Conservation (phyloP, 1,140 invertebrate genomes). For the Leptinotarsa undecemlineata region DNA sequence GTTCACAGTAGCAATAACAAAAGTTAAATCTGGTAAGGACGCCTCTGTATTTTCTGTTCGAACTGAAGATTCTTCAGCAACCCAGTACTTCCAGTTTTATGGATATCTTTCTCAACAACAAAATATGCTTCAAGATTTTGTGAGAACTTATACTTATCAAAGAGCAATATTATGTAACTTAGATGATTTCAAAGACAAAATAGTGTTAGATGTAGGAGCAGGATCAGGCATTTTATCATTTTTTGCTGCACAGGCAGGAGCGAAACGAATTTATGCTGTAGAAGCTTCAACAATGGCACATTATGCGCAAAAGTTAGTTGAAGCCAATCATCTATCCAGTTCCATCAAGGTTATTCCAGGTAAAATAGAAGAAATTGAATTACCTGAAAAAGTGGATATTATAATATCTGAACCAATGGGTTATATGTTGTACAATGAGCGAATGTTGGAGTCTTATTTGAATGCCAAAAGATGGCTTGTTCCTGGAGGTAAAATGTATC, state of each 20-base stretch:
- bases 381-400: constrained; percentile 94
- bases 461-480: constrained; percentile 98
- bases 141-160: constrained; percentile 97
- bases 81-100: constrained; percentile 98
- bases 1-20: constrained; percentile 77
- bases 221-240: constrained; percentile 98
- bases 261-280: constrained; percentile 95
- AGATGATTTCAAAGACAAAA: constrained; percentile 89
- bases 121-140: constrained; percentile 99
- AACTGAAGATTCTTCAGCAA: constrained; percentile 95
- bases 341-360: constrained; percentile 92
- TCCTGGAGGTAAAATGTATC: constrained; percentile 94
- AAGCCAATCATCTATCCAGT: constrained; percentile 85
- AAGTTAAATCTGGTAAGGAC: constrained; percentile 76
- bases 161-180: constrained; percentile 93
- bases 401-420: constrained; percentile 99
- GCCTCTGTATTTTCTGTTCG: constrained; percentile 91
- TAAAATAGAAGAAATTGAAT: constrained; percentile 97
- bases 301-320: constrained; percentile 90
- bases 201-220: constrained; percentile 96
- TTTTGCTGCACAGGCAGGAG: constrained; percentile 97
- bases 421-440: constrained; percentile 99
- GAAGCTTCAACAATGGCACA: constrained; percentile 98
- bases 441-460: constrained; percentile 98
- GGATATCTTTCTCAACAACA: constrained; percentile 99